Evolutionary conservation across 2,888 invertebrate species (phyloP).

Genomic region (Apodemia duryi): DNA sequence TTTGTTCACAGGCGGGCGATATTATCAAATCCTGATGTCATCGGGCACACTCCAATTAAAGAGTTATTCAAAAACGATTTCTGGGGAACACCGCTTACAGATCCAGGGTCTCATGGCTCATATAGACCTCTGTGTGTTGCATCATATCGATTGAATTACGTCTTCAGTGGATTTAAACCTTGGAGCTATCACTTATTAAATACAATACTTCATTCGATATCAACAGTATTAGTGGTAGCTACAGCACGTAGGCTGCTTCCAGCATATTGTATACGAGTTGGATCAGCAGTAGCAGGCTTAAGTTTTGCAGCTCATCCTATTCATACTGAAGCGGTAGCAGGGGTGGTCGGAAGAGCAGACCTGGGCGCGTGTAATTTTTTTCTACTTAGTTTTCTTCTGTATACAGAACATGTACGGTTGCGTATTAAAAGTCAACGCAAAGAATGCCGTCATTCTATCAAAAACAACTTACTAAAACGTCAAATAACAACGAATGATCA

Average conservation of each 20-base stretch:
- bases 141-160: constrained; percentile 91
- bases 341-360: constrained; percentile 97
- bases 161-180: constrained; percentile 87
- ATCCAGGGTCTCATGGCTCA: constrained; percentile 97
- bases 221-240: constrained; percentile 89
- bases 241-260: constrained; percentile 86
- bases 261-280: constrained; percentile 80
- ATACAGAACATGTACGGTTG: constrained; percentile 87
- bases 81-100: constrained; percentile 97
- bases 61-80: constrained; percentile 95
- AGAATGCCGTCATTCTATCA: constrained; percentile 55
- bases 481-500: constrained; percentile 50
- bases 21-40: constrained; percentile 94
- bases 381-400: constrained; percentile 91
- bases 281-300: constrained; percentile 87
- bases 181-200: constrained; percentile 93
- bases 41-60: constrained; percentile 89
- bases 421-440: constrained; percentile 71
- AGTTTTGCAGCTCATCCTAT: constrained; percentile 97
- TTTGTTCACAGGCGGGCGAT: constrained; percentile 90
- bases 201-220: constrained; percentile 90
- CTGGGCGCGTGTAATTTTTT: constrained; percentile 94
- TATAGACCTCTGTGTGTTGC: constrained; percentile 96
- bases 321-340: constrained; percentile 97
- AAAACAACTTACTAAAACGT: constrained; percentile 48